These are phyloP conservation scores for Cyanoramphus novaezelandiae DNA, from an alignment of 2,113 vertebrate species.

Conservation along the genomic window DNA sequence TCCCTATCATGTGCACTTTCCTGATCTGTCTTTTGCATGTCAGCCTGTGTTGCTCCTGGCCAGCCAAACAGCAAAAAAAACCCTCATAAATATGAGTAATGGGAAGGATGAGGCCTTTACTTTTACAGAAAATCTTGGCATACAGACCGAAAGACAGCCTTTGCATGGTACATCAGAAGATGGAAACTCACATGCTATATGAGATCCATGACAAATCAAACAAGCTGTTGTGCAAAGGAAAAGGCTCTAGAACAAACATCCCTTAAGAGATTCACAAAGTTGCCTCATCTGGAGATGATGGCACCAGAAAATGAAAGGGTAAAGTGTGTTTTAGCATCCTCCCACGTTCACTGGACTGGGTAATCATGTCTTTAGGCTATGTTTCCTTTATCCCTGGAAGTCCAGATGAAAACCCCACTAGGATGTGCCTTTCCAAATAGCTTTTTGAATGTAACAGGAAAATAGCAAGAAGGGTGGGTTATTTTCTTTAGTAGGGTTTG, in stretches of 20 bases:
- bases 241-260: neutral
- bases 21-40: neutral
- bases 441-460: neutral
- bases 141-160: neutral
- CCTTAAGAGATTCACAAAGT: neutral
- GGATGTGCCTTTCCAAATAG: neutral
- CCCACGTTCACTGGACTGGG: neutral
- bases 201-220: neutral
- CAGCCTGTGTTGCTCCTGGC: neutral
- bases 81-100: neutral
- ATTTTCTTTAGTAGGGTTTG: neutral
- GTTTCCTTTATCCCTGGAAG: neutral
- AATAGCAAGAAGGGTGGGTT: neutral
- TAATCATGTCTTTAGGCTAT: neutral
- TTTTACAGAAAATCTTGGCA: neutral
- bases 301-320: neutral
- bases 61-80: neutral
- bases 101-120: neutral
- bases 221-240: neutral
- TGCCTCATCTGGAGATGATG: neutral
- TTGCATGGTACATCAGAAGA: neutral
- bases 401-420: neutral
- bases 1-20: rapidly evolving
- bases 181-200: neutral
- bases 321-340: neutral